These are phyloP conservation scores for Notoglanidium macrostoma DNA, from an alignment of 2,797 vertebrate genomes.

Conservation along the genomic window DNA sequence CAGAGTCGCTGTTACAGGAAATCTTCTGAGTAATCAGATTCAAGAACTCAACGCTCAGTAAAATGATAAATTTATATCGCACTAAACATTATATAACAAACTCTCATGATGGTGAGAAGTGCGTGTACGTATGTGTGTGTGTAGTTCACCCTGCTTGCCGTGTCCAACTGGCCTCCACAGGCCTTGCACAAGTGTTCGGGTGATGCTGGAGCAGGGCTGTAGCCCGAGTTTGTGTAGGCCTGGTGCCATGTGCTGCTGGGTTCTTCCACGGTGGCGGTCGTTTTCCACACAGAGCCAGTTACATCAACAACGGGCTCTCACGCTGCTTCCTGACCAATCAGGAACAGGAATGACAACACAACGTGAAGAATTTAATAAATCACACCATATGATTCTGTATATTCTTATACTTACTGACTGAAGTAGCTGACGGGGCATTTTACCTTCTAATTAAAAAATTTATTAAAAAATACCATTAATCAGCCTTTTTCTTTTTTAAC, in stretches of 20 bases:
- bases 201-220: slow-evolving; percentile 76
- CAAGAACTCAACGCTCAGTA: not conserved
- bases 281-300: slow-evolving; percentile 82
- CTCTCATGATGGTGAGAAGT: not conserved
- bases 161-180: slow-evolving; percentile 73
- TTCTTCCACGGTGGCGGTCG: slow-evolving; percentile 78
- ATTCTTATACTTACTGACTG: not conserved
- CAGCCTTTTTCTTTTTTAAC: not conserved
- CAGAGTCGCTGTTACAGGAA: not conserved
- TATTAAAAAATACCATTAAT: not conserved
- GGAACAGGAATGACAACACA: not conserved
- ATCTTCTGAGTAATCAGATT: not conserved
- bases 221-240: slow-evolving; percentile 81
- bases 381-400: not conserved
- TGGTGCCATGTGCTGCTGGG: slow-evolving; percentile 68
- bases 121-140: not conserved
- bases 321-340: slow-evolving; percentile 56
- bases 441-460: not conserved
- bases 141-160: slow-evolving; percentile 73
- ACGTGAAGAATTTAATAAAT: not conserved
- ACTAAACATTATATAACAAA: not conserved
- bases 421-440: not conserved
- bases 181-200: slow-evolving; percentile 78
- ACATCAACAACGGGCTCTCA: slow-evolving; percentile 80
- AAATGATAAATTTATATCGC: not conserved